Percentiles rank a stretch among this genome's conserved stretches.
These are phyloP conservation scores for Megaustenia siamemsis DNA, from an alignment of 2,888 invertebrate genomes.

Conservation along the genomic window DNA sequence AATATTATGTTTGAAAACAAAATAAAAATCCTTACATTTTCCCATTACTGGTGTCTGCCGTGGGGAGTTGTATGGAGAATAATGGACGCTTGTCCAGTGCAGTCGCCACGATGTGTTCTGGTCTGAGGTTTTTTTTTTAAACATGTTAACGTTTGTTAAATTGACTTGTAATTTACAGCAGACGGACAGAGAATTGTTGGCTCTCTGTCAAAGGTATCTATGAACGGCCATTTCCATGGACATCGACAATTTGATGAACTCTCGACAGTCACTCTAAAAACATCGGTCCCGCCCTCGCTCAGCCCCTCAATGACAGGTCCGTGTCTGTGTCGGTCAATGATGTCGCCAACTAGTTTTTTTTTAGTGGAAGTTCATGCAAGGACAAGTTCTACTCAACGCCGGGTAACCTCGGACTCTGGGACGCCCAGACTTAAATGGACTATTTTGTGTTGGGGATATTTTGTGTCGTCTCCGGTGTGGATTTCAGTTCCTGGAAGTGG, in stretches of 20 bases:
- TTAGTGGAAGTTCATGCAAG: not conserved
- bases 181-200: too few species aligned
- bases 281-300: not conserved
- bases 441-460: not conserved
- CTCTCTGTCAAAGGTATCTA: too few species aligned
- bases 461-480: conserved; percentile 4
- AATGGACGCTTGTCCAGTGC: too few species aligned
- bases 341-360: conserved; percentile 2
- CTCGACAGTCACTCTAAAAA: not conserved
- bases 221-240: too few species aligned
- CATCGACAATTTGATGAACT: not conserved
- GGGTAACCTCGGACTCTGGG: conserved; percentile 15
- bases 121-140: too few species aligned
- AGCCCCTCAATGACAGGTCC: not conserved
- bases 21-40: too few species aligned
- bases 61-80: too few species aligned
- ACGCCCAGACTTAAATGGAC: conserved; percentile 16
- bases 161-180: too few species aligned
- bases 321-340: not conserved
- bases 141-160: too few species aligned
- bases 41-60: too few species aligned
- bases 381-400: not conserved
- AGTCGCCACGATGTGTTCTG: too few species aligned
- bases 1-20: too few species aligned
- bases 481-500: not conserved